These are phyloP conservation scores for Nixonia krombeini DNA, from an alignment of 1,140 invertebrate species.

Conservation along the genomic window DNA sequence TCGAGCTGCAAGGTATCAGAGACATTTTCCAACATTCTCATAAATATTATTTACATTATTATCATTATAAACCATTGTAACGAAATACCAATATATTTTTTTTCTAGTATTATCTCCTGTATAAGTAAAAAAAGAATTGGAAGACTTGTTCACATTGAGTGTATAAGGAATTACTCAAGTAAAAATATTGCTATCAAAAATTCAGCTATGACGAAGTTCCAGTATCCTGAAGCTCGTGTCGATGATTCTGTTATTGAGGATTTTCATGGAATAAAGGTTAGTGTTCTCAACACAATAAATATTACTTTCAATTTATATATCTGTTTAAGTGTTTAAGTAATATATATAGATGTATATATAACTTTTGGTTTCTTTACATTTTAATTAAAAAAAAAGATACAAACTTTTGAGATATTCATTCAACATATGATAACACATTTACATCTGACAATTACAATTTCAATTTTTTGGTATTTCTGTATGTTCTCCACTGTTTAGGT, in stretches of 20 bases:
- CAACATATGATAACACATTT: no score
- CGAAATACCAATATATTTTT: neutral
- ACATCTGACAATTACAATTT: no score
- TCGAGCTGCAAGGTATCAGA: neutral
- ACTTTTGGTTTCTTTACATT: no score
- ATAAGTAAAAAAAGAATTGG: no score
- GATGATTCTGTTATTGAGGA: constrained; percentile 85
- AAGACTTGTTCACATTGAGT: neutral
- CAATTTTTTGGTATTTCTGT: no score
- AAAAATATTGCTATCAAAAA: neutral
- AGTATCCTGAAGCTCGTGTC: constrained; percentile 83
- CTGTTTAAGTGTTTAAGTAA: no score
- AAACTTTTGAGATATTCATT: neutral
- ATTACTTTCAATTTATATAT: no score
- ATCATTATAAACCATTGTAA: neutral
- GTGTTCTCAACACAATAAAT: constrained; percentile 20
- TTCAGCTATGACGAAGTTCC: constrained; percentile 52
- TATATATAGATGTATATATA: no score
- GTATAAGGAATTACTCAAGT: neutral
- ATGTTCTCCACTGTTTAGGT: constrained; percentile 76
- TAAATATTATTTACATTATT: neutral
- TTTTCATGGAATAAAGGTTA: constrained; percentile 88
- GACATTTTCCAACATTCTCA: neutral
- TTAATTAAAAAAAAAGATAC: no score
- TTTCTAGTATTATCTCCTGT: no score